Percentiles rank a stretch among this genome's conserved stretches.
phyloP scores from a whole-genome alignment of 2,888 invertebrate genomes.

The Dromius quadrimaculatus region DNA sequence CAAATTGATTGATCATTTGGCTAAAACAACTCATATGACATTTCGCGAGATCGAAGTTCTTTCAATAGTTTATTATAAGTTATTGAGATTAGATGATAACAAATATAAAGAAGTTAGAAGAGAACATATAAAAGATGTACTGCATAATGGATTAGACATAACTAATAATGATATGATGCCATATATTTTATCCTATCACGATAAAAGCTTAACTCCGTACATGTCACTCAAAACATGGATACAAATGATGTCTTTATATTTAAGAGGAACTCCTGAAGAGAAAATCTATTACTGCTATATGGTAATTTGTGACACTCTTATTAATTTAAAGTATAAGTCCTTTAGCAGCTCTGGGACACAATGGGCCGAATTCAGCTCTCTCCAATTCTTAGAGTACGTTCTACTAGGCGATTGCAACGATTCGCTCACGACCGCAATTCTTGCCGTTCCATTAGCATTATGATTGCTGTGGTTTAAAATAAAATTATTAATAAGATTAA shows the following conservation, averaged over 20 bases:
- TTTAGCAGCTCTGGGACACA: too few relatives aligned
- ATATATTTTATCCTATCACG: neutral
- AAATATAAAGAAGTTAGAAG: neutral
- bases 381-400: too few relatives aligned
- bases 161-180: neutral
- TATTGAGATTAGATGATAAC: neutral
- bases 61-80: neutral
- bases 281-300: neutral
- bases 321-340: too few relatives aligned
- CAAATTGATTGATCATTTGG: neutral
- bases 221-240: neutral
- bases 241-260: neutral
- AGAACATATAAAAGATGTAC: neutral
- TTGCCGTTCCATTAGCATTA: too few relatives aligned
- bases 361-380: too few relatives aligned
- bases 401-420: too few relatives aligned
- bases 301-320: too few relatives aligned
- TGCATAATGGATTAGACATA: neutral
- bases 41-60: neutral
- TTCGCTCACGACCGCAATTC: too few relatives aligned
- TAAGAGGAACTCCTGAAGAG: neutral
- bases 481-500: too few relatives aligned
- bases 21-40: neutral
- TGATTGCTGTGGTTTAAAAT: too few relatives aligned
- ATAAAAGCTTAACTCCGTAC: neutral